Percentiles rank a stretch among this genome's conserved stretches.
Conservation (phyloP, 2,888 invertebrate species). For the Nephrotoma guestfalica region DNA sequence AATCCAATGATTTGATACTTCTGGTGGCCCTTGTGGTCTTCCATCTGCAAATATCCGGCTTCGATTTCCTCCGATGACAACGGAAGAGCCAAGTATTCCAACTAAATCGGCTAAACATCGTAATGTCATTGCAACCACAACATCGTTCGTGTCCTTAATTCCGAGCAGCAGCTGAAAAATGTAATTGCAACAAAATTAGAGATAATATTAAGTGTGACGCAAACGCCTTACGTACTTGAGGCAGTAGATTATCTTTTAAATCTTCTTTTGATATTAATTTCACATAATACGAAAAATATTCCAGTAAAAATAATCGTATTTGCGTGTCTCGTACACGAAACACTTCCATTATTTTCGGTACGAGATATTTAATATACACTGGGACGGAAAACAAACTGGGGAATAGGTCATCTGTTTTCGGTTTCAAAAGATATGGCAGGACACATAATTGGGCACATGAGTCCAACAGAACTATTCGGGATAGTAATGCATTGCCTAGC, state of each 20-base stretch:
- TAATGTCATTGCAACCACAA: slow-evolving; percentile 66
- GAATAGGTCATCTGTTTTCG: slow-evolving; percentile 33
- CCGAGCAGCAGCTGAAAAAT: slow-evolving; percentile 37
- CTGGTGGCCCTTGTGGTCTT: slow-evolving; percentile 40
- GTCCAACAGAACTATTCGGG: slow-evolving; percentile 74
- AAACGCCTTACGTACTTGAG: slow-evolving; percentile 38
- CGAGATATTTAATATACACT: slow-evolving; percentile 56
- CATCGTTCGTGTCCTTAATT: slow-evolving; percentile 74
- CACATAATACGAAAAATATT: slow-evolving; percentile 63
- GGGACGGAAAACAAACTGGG: slow-evolving; percentile 49
- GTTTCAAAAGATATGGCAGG: slow-evolving; percentile 34
- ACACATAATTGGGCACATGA: slow-evolving; percentile 49
- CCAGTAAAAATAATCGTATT: slow-evolving; percentile 60
- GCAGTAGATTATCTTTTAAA: slow-evolving; percentile 61
- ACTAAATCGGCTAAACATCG: slow-evolving; percentile 71
- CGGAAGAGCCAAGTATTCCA: slow-evolving; percentile 68
- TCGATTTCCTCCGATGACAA: slow-evolving; percentile 72
- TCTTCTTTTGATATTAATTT: slow-evolving; percentile 60
- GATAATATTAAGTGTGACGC: background rate
- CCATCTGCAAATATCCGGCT: slow-evolving; percentile 75
- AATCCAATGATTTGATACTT: slow-evolving; percentile 20
- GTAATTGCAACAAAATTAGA: background rate
- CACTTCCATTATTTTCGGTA: slow-evolving; percentile 62
- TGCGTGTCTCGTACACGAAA: slow-evolving; percentile 77
- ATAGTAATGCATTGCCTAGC: slow-evolving; percentile 59